These are phyloP conservation scores for Coranthus polyacanthus DNA, from an alignment of 2,797 vertebrate species.

Conservation along the genomic window DNA sequence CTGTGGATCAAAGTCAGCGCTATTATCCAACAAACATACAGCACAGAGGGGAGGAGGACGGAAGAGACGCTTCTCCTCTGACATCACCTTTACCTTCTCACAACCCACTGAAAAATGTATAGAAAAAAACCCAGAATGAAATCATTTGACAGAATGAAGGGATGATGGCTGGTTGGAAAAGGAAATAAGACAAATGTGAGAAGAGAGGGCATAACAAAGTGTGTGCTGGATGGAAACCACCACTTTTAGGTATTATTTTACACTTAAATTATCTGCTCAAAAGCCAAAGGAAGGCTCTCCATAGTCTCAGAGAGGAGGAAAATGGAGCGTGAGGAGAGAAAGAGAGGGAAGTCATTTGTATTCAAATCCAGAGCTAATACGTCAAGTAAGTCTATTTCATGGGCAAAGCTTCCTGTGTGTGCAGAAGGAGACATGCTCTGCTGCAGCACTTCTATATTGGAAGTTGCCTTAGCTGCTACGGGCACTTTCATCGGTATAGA, in stretches of 20 bases:
- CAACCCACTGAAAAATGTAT: conserved; percentile 42
- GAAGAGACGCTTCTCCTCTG: conserved; percentile 45
- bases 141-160: conserved; percentile 17
- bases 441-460: conserved; percentile 44
- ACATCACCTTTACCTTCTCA: conserved; percentile 44
- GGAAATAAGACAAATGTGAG: conserved; percentile 23
- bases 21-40: conserved; percentile 57
- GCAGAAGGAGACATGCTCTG: conserved; percentile 41
- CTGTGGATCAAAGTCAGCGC: conserved; percentile 64
- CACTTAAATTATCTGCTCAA: conserved; percentile 40
- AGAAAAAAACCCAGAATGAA: conserved; percentile 10
- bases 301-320: conserved; percentile 19
- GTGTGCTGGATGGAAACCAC: too few relatives aligned
- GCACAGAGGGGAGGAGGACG: conserved; percentile 32
- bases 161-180: conserved; percentile 24
- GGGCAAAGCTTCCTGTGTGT: conserved; percentile 39
- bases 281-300: conserved; percentile 34
- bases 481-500: too few relatives aligned
- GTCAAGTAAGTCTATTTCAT: conserved; percentile 71
- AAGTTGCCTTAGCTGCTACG: too few relatives aligned
- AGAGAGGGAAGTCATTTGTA: conserved; percentile 67
- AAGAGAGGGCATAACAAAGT: background rate
- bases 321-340: conserved; percentile 15
- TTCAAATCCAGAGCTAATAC: conserved; percentile 78
- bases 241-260: conserved; percentile 40